Evolutionary conservation across 2,888 invertebrate genomes (phyloP).

Genomic region (Nomada lathburiana): DNA sequence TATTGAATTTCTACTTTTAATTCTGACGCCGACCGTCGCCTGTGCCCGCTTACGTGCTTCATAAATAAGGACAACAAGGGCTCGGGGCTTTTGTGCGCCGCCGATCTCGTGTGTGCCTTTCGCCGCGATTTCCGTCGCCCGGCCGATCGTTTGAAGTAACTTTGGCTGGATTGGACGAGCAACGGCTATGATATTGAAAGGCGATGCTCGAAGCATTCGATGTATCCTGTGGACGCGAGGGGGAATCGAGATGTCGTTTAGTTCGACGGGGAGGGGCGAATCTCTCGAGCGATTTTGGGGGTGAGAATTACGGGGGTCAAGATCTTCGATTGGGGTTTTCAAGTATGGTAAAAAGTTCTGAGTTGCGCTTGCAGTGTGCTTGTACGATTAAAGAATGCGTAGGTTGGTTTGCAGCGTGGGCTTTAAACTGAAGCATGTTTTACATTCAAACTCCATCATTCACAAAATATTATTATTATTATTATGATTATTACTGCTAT

Average conservation of each 20-base stretch:
- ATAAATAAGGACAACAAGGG: conserved; percentile 55
- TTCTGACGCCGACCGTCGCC: conserved; percentile 24
- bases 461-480: neutral
- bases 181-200: conserved; percentile 29
- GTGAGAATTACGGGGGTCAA: conserved; percentile 17
- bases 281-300: conserved; percentile 6
- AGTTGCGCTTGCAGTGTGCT: neutral
- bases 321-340: conserved; percentile 46
- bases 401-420: neutral
- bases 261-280: conserved; percentile 19
- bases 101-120: conserved; percentile 32
- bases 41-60: conserved; percentile 47
- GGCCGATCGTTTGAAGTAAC: conserved; percentile 24
- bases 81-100: conserved; percentile 32
- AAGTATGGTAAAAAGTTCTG: conserved; percentile 32
- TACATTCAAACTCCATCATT: conserved; percentile 3
- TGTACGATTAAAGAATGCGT: neutral
- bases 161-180: conserved; percentile 2
- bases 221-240: neutral
- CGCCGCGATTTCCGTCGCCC: conserved; percentile 18
- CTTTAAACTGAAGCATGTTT: neutral
- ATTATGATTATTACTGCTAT: no score
- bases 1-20: conserved; percentile 62
- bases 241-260: conserved; percentile 21
- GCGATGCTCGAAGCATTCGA: conserved; percentile 10